These are phyloP conservation scores for Dipodomys spectabilis DNA, from an alignment of 2,113 vertebrate species.

Conservation along the genomic window DNA sequence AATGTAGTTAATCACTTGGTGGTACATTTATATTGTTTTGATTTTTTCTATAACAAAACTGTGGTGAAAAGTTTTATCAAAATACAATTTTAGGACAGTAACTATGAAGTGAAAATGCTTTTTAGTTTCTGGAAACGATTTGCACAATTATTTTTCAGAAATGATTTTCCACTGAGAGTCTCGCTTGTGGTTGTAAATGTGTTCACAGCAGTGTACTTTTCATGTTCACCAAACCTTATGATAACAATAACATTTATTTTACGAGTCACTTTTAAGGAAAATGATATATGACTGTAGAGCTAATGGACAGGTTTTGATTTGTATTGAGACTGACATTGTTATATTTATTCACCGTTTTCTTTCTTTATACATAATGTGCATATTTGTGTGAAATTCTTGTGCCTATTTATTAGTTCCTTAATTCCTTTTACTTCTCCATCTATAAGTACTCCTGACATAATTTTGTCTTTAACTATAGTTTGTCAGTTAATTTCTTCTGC, in stretches of 20 bases:
- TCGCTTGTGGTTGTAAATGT: background rate
- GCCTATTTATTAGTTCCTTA: background rate
- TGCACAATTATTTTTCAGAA: constrained; percentile 3
- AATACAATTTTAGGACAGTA: constrained; percentile 28
- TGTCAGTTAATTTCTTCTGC: background rate
- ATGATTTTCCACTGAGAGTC: background rate
- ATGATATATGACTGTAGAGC: background rate
- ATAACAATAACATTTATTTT: background rate
- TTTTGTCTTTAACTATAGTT: background rate
- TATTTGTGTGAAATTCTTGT: background rate
- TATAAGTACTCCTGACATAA: background rate
- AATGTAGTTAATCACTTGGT: constrained; percentile 35
- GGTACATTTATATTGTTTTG: constrained; percentile 18
- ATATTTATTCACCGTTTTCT: constrained; percentile 14
- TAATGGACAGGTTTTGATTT: background rate
- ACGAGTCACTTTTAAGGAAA: background rate
- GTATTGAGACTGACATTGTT: background rate
- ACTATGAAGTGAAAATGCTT: background rate
- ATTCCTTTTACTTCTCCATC: background rate
- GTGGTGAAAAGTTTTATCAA: constrained; percentile 6
- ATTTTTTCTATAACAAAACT: background rate
- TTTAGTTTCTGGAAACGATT: background rate
- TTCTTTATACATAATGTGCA: background rate
- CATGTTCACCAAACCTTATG: background rate
- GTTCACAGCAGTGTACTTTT: background rate